Evolutionary conservation across 2,113 vertebrate genomes (phyloP).

Genomic region (Chelonoidis abingdonii): DNA sequence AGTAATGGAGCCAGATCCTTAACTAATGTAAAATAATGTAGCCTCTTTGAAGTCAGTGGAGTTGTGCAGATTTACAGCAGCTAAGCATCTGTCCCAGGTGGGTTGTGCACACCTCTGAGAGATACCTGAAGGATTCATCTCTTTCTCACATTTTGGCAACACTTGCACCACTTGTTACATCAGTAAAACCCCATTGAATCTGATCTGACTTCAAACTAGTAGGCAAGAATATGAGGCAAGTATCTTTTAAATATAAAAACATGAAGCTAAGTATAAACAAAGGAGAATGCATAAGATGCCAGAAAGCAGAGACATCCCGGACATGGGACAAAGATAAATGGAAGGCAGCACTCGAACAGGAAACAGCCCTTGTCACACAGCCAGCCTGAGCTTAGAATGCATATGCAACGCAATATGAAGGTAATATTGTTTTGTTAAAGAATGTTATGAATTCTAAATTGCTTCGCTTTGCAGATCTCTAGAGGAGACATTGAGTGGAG

Average conservation of each 20-base stretch:
- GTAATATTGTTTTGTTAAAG: slow-evolving; percentile 7
- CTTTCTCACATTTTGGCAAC: not conserved
- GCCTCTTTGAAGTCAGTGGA: not conserved
- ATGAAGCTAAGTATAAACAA: not conserved
- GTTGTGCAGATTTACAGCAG: not conserved
- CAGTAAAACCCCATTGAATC: not conserved
- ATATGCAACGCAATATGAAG: slow-evolving; percentile 16
- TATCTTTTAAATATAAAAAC: slow-evolving; percentile 1
- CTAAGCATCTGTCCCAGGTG: not conserved
- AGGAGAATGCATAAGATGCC: not conserved
- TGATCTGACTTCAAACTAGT: not conserved
- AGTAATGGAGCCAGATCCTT: not conserved
- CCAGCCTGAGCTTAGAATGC: slow-evolving; percentile 2
- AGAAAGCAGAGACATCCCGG: slow-evolving; percentile 9
- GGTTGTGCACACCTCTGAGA: not conserved
- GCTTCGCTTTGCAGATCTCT: slow-evolving; percentile 27
- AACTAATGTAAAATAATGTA: not conserved
- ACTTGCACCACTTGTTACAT: not conserved
- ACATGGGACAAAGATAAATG: slow-evolving; percentile 14
- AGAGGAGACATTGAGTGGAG: slow-evolving; percentile 10
- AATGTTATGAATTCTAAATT: not conserved
- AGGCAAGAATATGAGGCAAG: not conserved
- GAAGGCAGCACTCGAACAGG: not conserved
- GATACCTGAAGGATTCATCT: not conserved
- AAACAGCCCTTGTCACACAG: slow-evolving; percentile 1